These are phyloP conservation scores for Mustela nigripes DNA, from an alignment of 2,113 vertebrate species.

Conservation along the genomic window DNA sequence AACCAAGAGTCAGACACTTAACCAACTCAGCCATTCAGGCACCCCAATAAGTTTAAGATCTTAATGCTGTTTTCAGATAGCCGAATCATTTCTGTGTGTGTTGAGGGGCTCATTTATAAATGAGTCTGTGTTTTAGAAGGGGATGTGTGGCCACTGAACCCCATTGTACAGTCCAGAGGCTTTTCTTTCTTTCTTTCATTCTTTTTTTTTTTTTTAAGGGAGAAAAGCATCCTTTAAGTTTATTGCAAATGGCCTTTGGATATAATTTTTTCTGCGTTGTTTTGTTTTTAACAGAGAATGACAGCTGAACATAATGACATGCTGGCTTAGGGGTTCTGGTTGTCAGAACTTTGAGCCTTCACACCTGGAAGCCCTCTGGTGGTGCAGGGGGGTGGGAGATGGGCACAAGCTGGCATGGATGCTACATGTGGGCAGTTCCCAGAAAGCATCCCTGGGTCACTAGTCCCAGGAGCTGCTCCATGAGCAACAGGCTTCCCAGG, in stretches of 20 bases:
- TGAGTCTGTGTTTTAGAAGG: not conserved
- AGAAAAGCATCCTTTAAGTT: not conserved
- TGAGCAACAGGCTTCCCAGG: not conserved
- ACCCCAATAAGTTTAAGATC: fast-evolving
- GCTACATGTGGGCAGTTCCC: not conserved
- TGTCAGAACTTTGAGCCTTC: not conserved
- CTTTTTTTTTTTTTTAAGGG: too few relatives aligned
- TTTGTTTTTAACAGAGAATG: not conserved
- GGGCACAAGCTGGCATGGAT: fast-evolving
- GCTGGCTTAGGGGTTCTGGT: not conserved
- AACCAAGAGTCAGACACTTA: not conserved
- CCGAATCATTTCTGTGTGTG: too few relatives aligned
- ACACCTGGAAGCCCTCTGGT: too few relatives aligned
- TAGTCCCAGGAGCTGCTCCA: too few relatives aligned
- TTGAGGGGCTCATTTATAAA: not conserved
- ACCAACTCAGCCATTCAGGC: not conserved
- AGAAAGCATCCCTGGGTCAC: fast-evolving
- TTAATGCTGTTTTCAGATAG: not conserved
- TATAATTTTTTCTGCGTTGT: not conserved
- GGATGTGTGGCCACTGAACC: not conserved
- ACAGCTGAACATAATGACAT: not conserved
- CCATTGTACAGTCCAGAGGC: not conserved
- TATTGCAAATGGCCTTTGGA: not conserved
- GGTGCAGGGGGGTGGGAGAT: fast-evolving
- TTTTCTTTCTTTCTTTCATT: too few relatives aligned